Conservation (phyloP, 2,797 vertebrate genomes). For the Lutra lutra region DNA sequence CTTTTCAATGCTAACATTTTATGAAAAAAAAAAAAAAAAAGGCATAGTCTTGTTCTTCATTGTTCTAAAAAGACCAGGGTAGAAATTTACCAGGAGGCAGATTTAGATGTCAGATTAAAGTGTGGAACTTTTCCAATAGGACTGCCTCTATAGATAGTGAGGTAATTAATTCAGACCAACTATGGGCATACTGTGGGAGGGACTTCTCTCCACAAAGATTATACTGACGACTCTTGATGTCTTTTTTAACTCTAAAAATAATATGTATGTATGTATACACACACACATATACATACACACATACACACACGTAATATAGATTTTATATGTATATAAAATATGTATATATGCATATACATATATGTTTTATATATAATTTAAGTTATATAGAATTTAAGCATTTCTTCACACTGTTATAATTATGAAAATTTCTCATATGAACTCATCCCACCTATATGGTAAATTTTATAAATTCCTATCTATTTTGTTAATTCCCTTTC, state of each 20-base stretch:
- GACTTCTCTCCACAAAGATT: background rate
- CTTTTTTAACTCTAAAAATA: background rate
- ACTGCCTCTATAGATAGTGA: background rate
- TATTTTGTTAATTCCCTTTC: conserved; percentile 30
- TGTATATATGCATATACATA: background rate
- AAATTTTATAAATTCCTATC: conserved; percentile 47
- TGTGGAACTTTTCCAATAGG: background rate
- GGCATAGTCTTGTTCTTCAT: background rate
- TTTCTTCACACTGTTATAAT: background rate
- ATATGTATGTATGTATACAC: background rate
- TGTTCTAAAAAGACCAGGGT: background rate
- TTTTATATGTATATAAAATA: too few relatives aligned
- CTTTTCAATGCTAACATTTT: background rate
- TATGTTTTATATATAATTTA: background rate
- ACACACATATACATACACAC: background rate
- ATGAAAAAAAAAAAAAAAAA: background rate
- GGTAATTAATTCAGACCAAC: background rate
- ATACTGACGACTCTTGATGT: background rate
- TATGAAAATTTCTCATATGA: background rate
- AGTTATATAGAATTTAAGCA: background rate
- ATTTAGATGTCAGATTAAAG: background rate
- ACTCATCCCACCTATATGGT: background rate
- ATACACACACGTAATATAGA: too few relatives aligned
- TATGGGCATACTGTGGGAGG: background rate
- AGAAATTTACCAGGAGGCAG: background rate